Conservation (phyloP, 2,888 invertebrate genomes). For the Apamea crenata region DNA sequence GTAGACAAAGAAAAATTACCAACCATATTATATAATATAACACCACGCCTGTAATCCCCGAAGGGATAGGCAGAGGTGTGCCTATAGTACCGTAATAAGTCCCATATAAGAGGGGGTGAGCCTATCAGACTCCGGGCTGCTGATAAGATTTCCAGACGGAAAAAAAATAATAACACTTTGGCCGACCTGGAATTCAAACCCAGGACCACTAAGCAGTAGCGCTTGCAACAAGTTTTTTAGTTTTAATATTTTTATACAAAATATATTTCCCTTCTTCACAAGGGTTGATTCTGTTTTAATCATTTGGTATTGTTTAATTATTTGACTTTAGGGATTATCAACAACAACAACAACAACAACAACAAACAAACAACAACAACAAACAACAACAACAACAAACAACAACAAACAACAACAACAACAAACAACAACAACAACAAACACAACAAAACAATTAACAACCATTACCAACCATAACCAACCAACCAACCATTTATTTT, state of each 20-base stretch:
- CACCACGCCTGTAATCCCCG: neutral
- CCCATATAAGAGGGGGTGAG: neutral
- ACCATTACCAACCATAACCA: too few relatives aligned
- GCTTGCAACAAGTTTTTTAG: too few relatives aligned
- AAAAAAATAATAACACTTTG: neutral
- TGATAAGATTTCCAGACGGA: neutral
- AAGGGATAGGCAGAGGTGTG: neutral
- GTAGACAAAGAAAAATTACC: neutral
- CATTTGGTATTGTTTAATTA: neutral
- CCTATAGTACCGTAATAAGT: neutral
- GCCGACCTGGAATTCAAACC: neutral
- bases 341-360: too few relatives aligned
- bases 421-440: too few relatives aligned
- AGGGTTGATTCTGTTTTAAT: neutral
- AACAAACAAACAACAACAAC: too few relatives aligned
- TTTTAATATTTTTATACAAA: too few relatives aligned
- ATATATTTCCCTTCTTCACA: neutral
- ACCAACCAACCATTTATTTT: too few relatives aligned
- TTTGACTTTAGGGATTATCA: neutral
- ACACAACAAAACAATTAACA: too few relatives aligned
- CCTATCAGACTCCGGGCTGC: neutral
- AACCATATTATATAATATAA: neutral
- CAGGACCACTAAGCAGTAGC: neutral
- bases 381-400: too few relatives aligned
- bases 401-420: too few relatives aligned